A percentile compares a stretch with the other conserved stretches of the same genome.
phyloP scores from a whole-genome alignment of 2,113 vertebrate species.

The Corythoichthys intestinalis region DNA sequence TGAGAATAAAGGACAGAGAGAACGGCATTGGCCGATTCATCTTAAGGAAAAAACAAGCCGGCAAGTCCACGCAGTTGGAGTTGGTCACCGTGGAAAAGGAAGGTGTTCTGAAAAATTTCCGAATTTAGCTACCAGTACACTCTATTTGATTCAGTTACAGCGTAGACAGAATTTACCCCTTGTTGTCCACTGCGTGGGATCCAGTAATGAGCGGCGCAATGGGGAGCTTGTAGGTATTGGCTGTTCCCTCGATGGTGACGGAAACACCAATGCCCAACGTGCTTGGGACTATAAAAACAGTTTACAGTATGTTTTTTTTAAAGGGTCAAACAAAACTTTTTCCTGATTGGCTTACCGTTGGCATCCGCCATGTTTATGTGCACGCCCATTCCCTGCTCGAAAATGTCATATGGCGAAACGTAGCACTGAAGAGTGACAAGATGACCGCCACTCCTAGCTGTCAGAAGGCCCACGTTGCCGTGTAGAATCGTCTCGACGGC shows the following conservation, averaged over 20 bases:
- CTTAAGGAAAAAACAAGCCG: conserved; percentile 96
- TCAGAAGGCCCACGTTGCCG: conserved; percentile 89
- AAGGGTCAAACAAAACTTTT: neutral
- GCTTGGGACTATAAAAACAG: conserved; percentile 78
- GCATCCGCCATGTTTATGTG: conserved; percentile 82
- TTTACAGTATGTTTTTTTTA: neutral
- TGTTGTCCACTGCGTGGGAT: conserved; percentile 94
- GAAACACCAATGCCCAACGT: conserved; percentile 86
- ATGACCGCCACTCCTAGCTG: conserved; percentile 89
- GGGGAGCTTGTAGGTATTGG: conserved; percentile 88
- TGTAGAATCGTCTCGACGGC: conserved; percentile 92
- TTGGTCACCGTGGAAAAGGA: conserved; percentile 92
- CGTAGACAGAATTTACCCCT: conserved; percentile 77
- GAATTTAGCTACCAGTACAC: neutral
- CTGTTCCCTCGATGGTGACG: conserved; percentile 90
- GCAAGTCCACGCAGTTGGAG: conserved; percentile 95
- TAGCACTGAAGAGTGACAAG: conserved; percentile 96
- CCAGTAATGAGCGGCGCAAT: conserved; percentile 95
- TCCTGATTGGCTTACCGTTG: conserved; percentile 60
- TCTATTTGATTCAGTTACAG: too few species aligned
- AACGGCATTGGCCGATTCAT: conserved; percentile 90
- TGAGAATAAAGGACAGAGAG: conserved; percentile 89
- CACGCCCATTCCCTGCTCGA: conserved; percentile 83
- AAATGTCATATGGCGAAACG: conserved; percentile 90
- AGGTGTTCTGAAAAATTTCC: conserved; percentile 73